phyloP scores from a whole-genome alignment of 2,888 invertebrate genomes.

The Euphydryas editha region DNA sequence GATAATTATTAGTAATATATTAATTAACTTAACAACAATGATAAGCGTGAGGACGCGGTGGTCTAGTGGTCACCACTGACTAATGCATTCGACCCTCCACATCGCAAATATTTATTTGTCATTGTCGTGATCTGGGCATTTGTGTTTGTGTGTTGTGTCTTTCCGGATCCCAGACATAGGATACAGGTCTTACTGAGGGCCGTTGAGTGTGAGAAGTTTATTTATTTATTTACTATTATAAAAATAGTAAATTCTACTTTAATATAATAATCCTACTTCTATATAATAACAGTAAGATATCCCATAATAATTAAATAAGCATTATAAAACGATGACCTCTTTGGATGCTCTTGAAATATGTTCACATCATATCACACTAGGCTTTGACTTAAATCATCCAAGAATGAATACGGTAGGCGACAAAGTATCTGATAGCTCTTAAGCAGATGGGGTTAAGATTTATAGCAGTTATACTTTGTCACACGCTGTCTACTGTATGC shows the following conservation, averaged over 20 bases:
- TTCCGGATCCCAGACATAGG: too few relatives aligned
- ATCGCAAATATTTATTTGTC: too few relatives aligned
- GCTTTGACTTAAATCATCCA: slow-evolving; percentile 26
- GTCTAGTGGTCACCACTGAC: too few relatives aligned
- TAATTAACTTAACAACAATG: too few relatives aligned
- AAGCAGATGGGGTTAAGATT: slow-evolving; percentile 1
- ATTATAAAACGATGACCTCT: slow-evolving; percentile 21
- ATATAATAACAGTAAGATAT: background rate
- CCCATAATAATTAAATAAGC: slow-evolving; percentile 16
- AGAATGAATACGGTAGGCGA: slow-evolving; percentile 14
- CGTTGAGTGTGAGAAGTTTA: background rate
- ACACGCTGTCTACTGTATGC: slow-evolving; percentile 11
- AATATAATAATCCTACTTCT: too few relatives aligned
- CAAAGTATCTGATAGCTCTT: slow-evolving; percentile 1
- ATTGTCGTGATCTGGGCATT: too few relatives aligned
- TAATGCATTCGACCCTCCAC: too few relatives aligned
- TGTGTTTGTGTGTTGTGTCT: too few relatives aligned
- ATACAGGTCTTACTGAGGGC: too few relatives aligned
- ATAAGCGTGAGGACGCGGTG: too few relatives aligned
- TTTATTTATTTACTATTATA: background rate
- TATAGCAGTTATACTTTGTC: background rate
- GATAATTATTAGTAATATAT: too few relatives aligned
- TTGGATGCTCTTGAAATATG: slow-evolving; percentile 24
- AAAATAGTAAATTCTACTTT: background rate
- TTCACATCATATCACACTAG: slow-evolving; percentile 11